Conservation (phyloP, 2,888 invertebrate genomes). For the Tinea trinotella region DNA sequence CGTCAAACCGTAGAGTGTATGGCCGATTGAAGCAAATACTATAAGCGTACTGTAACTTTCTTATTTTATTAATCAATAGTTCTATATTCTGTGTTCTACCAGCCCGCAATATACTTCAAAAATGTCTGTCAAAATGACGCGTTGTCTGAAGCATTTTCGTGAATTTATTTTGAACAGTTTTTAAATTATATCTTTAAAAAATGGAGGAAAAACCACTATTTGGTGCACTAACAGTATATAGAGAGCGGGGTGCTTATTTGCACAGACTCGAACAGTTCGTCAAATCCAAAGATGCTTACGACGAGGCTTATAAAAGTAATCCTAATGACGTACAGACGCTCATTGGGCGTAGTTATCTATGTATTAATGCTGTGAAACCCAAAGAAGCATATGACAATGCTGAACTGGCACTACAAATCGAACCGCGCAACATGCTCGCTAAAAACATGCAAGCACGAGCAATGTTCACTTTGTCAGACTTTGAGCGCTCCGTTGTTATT, state of each 20-base stretch:
- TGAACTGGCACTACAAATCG: constrained; percentile 52
- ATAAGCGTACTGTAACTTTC: too few relatives aligned
- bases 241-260: constrained; percentile 54
- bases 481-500: constrained; percentile 60
- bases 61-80: too few relatives aligned
- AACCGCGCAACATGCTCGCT: constrained; percentile 55
- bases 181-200: constrained; percentile 20
- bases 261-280: constrained; percentile 59
- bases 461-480: constrained; percentile 61
- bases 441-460: constrained; percentile 60
- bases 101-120: too few relatives aligned
- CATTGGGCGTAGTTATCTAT: constrained; percentile 56
- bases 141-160: not conserved
- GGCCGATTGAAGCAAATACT: too few relatives aligned
- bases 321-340: constrained; percentile 52
- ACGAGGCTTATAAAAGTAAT: constrained; percentile 47
- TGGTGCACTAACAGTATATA: constrained; percentile 55
- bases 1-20: too few relatives aligned
- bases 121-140: not conserved
- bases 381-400: constrained; percentile 57
- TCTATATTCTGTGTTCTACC: too few relatives aligned
- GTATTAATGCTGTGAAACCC: constrained; percentile 55
- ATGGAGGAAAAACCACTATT: constrained; percentile 58
- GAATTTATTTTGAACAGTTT: not conserved
- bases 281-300: constrained; percentile 54